Percentiles rank a stretch among this genome's conserved stretches.
phyloP scores from a whole-genome alignment of 2,888 invertebrate species.

The Schizotus pectinicornis region DNA sequence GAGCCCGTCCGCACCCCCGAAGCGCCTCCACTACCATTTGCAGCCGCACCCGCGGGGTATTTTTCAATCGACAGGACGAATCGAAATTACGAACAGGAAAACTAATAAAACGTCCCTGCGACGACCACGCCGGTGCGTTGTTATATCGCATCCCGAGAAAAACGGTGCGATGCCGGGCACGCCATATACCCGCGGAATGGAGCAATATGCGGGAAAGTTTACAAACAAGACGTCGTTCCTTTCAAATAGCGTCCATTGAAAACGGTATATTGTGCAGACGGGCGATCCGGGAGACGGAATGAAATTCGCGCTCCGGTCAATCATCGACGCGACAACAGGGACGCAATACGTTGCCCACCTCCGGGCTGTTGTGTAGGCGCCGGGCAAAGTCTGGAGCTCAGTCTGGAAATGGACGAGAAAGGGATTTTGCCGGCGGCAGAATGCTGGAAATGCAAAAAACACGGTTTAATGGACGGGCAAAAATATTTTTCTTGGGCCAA shows the following conservation, averaged over 20 bases:
- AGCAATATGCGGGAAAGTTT: conserved; percentile 29
- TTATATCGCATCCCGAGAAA: conserved; percentile 3
- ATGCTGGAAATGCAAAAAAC: too few relatives aligned
- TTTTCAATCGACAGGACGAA: conserved; percentile 32
- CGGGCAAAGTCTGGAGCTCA: too few relatives aligned
- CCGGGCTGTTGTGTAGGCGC: too few relatives aligned
- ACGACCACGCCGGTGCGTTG: conserved; percentile 20
- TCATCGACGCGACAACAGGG: too few relatives aligned
- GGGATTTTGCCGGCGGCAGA: too few relatives aligned
- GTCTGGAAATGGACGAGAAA: too few relatives aligned
- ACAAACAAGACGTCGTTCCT: conserved; percentile 27
- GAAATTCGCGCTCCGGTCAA: too few relatives aligned
- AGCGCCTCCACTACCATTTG: conserved; percentile 21
- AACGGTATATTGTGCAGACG: conserved; percentile 1
- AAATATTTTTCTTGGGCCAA: too few relatives aligned
- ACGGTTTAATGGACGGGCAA: too few relatives aligned
- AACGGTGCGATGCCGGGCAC: conserved; percentile 20
- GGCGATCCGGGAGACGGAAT: too few relatives aligned
- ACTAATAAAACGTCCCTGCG: conserved; percentile 24
- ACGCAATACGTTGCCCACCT: too few relatives aligned
- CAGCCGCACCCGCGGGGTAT: conserved; percentile 26
- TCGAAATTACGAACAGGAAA: conserved; percentile 27
- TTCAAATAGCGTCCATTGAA: conserved; percentile 7
- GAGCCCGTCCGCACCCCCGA: conserved; percentile 15
- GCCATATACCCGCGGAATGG: conserved; percentile 23